Evolutionary conservation across 2,888 invertebrate genomes (phyloP), one percentile per base, ranked within the genome.

Genomic region (Sphinx pinastri): DNA sequence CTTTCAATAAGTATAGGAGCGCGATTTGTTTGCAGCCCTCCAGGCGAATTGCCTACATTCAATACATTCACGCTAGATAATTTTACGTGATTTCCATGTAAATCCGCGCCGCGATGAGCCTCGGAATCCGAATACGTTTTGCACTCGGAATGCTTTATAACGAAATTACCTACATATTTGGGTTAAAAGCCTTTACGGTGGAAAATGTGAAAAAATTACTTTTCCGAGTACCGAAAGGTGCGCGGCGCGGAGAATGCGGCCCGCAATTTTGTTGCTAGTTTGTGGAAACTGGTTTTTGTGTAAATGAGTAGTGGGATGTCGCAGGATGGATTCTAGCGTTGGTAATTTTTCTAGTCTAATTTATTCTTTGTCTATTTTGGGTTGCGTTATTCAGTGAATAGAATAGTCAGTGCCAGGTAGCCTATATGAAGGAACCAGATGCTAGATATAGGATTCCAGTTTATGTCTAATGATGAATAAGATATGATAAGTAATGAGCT

Each of bases 151-250:
- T 49, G 49, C 49, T 47, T 19, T 47, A 63, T 63, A 49, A 49
- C 45, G 49, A 58, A 58, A 54, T 19, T 54, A 54, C 66, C 47
- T 49, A 19, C 66, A 63, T 49, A 63, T 63, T 63, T 63, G 63
- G 63, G 49, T 63, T 63, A 63, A 63, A 49, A 49, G 49, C 63
- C 16, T 63, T 63, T 19, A 47, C 60, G 47, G 19, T 5, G 19
- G 19, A 13, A 25, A 63, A 49, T 63, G 19, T 49, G 19, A 49
- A 49, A 19, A 49, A 49, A 2, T 13, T 63, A 11, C 45, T 47
- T 49, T 63, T 49, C 58, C 12, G 6, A 38, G 47, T 14, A 19
- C 19, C 13, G 25, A 19, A 47, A 13, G 63, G 12, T 60, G 38
- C 38, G 38, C 38, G 6, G 38, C 38, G 25, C n/a, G n/a, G 12